Percentiles rank a stretch among this genome's conserved stretches.
These are phyloP conservation scores for Sebastiscus tertius DNA, from an alignment of 2,797 vertebrate genomes.

Conservation along the genomic window DNA sequence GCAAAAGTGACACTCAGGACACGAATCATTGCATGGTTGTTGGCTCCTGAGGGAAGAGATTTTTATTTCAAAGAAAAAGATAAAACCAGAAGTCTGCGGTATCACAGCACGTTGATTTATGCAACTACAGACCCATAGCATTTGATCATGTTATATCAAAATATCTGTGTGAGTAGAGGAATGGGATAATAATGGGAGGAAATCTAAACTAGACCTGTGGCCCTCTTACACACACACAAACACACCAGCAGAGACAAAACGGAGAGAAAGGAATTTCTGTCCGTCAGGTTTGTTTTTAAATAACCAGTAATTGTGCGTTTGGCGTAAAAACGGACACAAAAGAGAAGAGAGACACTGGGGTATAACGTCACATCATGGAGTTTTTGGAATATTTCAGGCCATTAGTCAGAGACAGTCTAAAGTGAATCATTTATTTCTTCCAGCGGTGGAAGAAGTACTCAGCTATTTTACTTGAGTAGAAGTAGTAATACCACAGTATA, in stretches of 20 bases:
- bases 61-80: neutral
- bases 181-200: neutral
- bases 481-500: neutral
- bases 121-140: neutral
- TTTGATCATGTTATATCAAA: neutral
- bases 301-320: neutral
- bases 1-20: slow-evolving; percentile 91
- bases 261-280: neutral
- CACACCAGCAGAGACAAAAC: neutral
- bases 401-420: neutral
- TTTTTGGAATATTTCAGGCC: neutral
- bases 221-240: neutral
- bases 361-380: neutral
- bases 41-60: slow-evolving; percentile 84
- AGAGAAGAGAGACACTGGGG: neutral
- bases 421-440: neutral
- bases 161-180: neutral
- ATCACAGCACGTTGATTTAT: neutral
- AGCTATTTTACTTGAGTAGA: neutral
- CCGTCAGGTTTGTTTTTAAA: neutral
- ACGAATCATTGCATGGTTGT: slow-evolving; percentile 94
- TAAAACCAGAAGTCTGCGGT: neutral
- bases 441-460: neutral
- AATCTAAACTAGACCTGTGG: neutral
- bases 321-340: neutral